A percentile compares a stretch with the other conserved stretches of the same genome.
Conservation (phyloP, 2,113 vertebrate genomes). For the Uria lomvia region DNA sequence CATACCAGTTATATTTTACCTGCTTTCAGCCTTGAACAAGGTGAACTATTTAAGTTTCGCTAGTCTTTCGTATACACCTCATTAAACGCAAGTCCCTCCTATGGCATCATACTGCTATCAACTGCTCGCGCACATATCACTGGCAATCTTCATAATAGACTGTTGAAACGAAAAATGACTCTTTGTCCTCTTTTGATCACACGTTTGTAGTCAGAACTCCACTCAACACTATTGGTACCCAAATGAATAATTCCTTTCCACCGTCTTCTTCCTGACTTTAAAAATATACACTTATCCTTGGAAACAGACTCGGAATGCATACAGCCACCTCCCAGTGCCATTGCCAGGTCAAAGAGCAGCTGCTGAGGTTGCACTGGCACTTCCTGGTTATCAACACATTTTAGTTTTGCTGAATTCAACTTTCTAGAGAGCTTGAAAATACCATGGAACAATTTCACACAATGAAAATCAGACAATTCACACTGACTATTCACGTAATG, state of each 20-base stretch:
- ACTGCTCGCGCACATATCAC: not conserved
- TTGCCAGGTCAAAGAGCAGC: conserved; percentile 26
- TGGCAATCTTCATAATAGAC: not conserved
- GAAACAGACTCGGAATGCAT: not conserved
- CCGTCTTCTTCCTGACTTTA: not conserved
- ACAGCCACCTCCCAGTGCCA: not conserved
- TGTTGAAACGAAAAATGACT: not conserved
- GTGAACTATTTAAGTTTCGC: not conserved
- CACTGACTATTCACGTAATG: not conserved
- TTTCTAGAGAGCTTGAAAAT: not conserved
- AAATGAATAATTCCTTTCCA: not conserved
- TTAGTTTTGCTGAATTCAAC: not conserved
- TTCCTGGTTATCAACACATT: not conserved
- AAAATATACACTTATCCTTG: not conserved
- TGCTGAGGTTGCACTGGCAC: not conserved
- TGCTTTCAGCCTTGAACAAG: not conserved
- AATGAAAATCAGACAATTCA: not conserved
- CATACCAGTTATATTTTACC: not conserved
- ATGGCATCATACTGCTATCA: not conserved
- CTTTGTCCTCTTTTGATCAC: not conserved
- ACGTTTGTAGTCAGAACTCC: not conserved
- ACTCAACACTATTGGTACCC: not conserved
- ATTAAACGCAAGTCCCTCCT: not conserved
- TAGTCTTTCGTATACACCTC: not conserved
- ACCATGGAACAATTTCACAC: not conserved